Evolutionary conservation across 2,113 vertebrate species (phyloP).

Genomic region (Promerops cafer): DNA sequence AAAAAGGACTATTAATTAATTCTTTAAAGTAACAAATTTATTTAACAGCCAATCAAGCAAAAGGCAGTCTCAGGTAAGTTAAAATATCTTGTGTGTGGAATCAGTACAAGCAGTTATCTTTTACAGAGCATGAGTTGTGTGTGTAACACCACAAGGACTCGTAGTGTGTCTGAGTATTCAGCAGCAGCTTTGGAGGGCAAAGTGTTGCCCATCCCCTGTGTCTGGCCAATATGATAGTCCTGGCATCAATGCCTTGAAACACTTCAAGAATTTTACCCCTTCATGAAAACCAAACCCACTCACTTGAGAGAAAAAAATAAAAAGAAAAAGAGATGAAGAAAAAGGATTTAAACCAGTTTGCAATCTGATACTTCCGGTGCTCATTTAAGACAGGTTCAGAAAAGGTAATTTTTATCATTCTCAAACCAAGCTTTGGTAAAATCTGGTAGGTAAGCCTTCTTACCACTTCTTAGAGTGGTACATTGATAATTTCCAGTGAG

Average conservation of each 20-base stretch:
- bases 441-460: not conserved
- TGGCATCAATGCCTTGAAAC: not conserved
- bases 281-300: not conserved
- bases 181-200: not conserved
- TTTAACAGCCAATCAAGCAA: not conserved
- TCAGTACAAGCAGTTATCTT: not conserved
- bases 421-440: not conserved
- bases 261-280: not conserved
- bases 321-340: fast-evolving
- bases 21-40: not conserved
- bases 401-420: not conserved
- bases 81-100: not conserved
- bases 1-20: not conserved
- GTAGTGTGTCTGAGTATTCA: not conserved
- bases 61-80: not conserved
- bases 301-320: fast-evolving
- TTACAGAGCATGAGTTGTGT: not conserved
- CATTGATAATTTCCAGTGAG: not conserved
- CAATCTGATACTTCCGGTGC: not conserved
- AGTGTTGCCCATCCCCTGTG: not conserved
- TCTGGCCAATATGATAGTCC: not conserved
- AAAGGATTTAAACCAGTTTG: not conserved
- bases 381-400: not conserved
- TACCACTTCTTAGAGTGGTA: not conserved
- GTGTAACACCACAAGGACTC: not conserved